phyloP scores from a whole-genome alignment of 1,140 invertebrate genomes.

The Bursaphelenchus mucronatus region DNA sequence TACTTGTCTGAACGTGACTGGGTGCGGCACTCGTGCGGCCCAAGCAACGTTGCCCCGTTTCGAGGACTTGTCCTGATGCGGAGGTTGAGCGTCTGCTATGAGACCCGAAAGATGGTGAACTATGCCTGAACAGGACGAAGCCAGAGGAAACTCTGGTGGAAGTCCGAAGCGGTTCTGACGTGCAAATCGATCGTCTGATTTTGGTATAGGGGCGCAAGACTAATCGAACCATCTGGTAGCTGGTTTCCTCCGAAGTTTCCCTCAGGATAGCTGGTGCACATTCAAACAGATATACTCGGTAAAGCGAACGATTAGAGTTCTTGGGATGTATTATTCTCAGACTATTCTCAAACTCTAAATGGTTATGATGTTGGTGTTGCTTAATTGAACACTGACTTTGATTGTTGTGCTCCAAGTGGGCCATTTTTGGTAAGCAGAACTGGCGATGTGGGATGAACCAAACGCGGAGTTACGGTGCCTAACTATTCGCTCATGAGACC shows the following conservation, averaged over 20 bases:
- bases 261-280: conserved; percentile 71
- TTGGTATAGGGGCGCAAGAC: conserved; percentile 87
- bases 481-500: conserved; percentile 70
- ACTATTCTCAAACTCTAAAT: conserved; percentile 86
- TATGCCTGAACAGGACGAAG: conserved; percentile 80
- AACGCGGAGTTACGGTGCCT: conserved; percentile 66
- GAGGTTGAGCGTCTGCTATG: conserved; percentile 72
- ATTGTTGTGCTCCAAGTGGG: conserved; percentile 73
- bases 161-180: conserved; percentile 80
- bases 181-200: conserved; percentile 84
- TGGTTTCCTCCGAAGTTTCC: conserved; percentile 85
- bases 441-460: conserved; percentile 80
- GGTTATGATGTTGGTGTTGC: conserved; percentile 72
- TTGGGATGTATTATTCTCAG: conserved; percentile 73
- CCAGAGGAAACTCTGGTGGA: conserved; percentile 82
- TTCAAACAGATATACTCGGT: conserved; percentile 65
- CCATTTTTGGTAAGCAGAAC: conserved; percentile 87
- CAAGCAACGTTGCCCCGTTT: conserved; percentile 52
- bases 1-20: conserved; percentile 45
- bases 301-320: conserved; percentile 81
- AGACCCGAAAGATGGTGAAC: conserved; percentile 84
- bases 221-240: conserved; percentile 86
- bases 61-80: conserved; percentile 62
- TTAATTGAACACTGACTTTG: conserved; percentile 66
- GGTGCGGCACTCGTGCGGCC: conserved; percentile 11